Evolutionary conservation across 2,888 invertebrate genomes (phyloP).

Genomic region (Ophioninae sp.): DNA sequence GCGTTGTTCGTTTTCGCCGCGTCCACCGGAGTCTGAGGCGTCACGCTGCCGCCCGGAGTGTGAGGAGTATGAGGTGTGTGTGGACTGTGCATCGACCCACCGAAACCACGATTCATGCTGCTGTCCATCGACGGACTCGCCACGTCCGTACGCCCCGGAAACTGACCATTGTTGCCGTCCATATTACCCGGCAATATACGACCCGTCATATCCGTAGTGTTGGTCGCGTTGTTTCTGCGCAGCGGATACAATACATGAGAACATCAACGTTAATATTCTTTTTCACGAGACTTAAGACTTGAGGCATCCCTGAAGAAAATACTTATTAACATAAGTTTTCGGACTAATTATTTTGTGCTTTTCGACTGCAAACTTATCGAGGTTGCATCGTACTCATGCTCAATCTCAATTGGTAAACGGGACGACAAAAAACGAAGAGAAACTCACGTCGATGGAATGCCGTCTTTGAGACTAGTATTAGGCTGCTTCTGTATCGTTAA

Average conservation of each 20-base stretch:
- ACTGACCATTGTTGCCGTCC: constrained; percentile 75
- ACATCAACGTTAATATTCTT: not conserved
- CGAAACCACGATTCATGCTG: constrained; percentile 76
- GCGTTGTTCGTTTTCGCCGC: constrained; percentile 55
- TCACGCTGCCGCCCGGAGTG: constrained; percentile 75
- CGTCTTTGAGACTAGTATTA: constrained; percentile 93
- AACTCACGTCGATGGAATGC: constrained; percentile 88
- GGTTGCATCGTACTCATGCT: not conserved
- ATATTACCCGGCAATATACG: constrained; percentile 76
- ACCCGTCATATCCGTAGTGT: constrained; percentile 75
- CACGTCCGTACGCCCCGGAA: constrained; percentile 76
- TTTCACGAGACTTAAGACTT: not conserved
- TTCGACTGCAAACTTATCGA: no score
- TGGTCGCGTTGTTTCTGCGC: constrained; percentile 71
- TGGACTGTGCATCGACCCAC: constrained; percentile 79
- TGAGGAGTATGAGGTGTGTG: constrained; percentile 80
- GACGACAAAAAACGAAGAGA: not conserved
- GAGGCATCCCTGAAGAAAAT: not conserved
- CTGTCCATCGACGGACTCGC: constrained; percentile 79
- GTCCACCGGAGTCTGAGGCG: constrained; percentile 79
- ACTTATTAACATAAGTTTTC: not conserved
- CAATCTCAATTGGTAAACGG: not conserved
- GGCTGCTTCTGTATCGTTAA: constrained; percentile 97
- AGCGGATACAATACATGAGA: constrained; percentile 15
- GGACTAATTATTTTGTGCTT: no score